Base-by-base conservation (phyloP, 2,888 invertebrate species). In the Cecidostiba fungosa region DNA sequence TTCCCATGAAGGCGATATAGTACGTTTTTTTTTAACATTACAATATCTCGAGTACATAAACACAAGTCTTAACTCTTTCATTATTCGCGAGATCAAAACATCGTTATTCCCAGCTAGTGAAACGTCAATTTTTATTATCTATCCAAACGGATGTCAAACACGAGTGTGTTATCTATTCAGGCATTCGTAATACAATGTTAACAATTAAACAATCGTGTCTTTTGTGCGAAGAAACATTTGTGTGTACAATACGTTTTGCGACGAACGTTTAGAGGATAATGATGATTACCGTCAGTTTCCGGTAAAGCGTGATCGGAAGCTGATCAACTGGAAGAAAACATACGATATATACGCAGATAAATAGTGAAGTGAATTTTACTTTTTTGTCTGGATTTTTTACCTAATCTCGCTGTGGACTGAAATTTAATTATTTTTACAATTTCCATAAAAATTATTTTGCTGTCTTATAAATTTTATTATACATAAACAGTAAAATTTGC, bases 11-110 rank as follows among this genome's bases (percentile, higher is more conserved):
- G 43, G 12, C 12, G 43, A 12, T 43, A 43, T 43, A 12, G 12
- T 43, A 39, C 12, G 39, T 8, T 10, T 39, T 39, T 54, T 54
- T 54, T 32, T 32, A 3, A 3, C 32, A 32, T 32, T 32, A 32
- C 32, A 32, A 32, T 32, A 32, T 32, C 32, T n/a, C n/a, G n/a
- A n/a, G n/a, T n/a, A n/a, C n/a, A n/a, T n/a, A 3, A 50, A 50
- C 14, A 16, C 50, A 50, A 14, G 16, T 43, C 12, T 43, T 32
- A 32, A 32, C 32, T 32, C 32, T 6, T 36, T 36, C 3, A 14
- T 50, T 59, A 59, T n/a, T n/a, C n/a, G 54, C 54, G 54, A 59
- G 54, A 59, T 59, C 54, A n/a, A 59, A 59, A 59, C 54, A 1
- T 19, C 54, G n/a, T 16, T 50, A 16, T 50, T 50, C 16, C 16